These are phyloP conservation scores for Cephus pulcher DNA, from an alignment of 2,888 invertebrate species.

Conservation along the genomic window DNA sequence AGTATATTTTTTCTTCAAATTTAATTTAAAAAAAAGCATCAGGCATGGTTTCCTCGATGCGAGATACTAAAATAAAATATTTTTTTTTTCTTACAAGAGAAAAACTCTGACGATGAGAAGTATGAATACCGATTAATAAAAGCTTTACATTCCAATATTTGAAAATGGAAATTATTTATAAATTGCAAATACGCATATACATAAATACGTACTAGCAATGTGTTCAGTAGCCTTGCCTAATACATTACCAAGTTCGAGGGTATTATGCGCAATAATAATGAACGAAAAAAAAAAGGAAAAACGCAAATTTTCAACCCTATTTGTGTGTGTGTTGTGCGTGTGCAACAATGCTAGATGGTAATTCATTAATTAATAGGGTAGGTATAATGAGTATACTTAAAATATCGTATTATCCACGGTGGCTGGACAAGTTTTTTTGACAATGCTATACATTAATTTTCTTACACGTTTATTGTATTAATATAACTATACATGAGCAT, in stretches of 20 bases:
- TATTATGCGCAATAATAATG: not conserved
- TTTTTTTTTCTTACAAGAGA: not conserved
- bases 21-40: not conserved
- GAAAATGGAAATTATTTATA: not conserved
- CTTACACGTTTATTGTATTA: slow-evolving; percentile 52
- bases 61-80: not conserved
- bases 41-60: not conserved
- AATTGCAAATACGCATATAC: too few relatives aligned
- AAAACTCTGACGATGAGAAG: not conserved
- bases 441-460: slow-evolving; percentile 41
- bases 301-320: not conserved
- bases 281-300: not conserved
- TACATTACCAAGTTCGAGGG: not conserved
- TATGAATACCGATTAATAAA: not conserved
- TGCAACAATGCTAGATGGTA: slow-evolving; percentile 7
- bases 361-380: slow-evolving; percentile 22
- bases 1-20: not conserved
- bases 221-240: not conserved
- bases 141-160: not conserved
- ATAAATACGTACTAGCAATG: not conserved
- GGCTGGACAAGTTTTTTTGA: slow-evolving; percentile 36
- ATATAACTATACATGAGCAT: slow-evolving; percentile 52
- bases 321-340: not conserved
- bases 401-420: slow-evolving; percentile 42
- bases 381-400: slow-evolving; percentile 32